A percentile compares a stretch with the other conserved stretches of the same genome.
Evolutionary conservation across 2,797 vertebrate species (phyloP).

Genomic region (Sciurus vulgaris): DNA sequence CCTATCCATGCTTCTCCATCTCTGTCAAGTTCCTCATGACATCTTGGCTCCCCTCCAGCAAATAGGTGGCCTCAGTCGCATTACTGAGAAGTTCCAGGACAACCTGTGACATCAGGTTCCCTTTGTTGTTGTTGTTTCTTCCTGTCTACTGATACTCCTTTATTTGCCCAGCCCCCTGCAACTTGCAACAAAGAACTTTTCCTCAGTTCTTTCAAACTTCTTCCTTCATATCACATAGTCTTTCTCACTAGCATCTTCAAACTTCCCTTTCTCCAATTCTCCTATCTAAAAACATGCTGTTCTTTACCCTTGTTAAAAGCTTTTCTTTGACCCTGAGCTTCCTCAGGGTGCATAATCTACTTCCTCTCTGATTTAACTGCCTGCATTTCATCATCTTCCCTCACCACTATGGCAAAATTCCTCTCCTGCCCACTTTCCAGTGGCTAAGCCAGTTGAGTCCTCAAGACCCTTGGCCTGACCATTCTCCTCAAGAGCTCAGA

Average conservation of each 20-base stretch:
- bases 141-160: neutral
- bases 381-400: neutral
- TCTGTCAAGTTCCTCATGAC: neutral
- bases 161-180: no score
- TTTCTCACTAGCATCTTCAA: neutral
- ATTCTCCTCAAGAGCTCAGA: neutral
- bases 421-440: neutral
- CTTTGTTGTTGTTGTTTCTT: neutral
- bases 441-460: neutral
- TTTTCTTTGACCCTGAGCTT: neutral
- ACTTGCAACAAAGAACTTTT: neutral
- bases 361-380: neutral
- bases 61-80: neutral
- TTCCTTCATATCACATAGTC: neutral
- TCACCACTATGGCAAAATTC: neutral
- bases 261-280: neutral
- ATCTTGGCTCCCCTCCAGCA: accelerated
- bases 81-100: neutral
- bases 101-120: neutral
- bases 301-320: neutral
- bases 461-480: neutral
- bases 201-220: neutral
- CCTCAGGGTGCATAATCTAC: neutral
- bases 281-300: neutral
- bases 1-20: neutral